phyloP scores from a whole-genome alignment of 2,888 invertebrate genomes.

The Amiota mariae region DNA sequence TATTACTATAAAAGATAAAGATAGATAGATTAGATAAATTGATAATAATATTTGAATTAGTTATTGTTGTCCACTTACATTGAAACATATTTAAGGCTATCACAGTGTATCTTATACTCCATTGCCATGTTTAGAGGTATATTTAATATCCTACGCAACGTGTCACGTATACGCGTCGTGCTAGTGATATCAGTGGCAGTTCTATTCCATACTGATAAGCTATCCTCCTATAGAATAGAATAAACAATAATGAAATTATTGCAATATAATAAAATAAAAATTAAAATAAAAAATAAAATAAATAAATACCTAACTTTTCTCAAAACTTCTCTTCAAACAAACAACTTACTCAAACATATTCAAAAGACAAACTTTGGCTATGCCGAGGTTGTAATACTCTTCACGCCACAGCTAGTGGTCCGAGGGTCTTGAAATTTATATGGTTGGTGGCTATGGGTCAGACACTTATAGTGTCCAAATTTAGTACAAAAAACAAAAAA shows the following conservation, averaged over 20 bases:
- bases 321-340: no score
- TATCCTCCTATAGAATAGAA: slow-evolving; percentile 83
- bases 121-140: slow-evolving; percentile 93
- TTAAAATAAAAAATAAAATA: not conserved
- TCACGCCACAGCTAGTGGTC: no score
- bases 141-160: slow-evolving; percentile 93
- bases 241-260: slow-evolving; percentile 3
- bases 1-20: slow-evolving; percentile 66
- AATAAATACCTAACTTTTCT: not conserved
- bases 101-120: slow-evolving; percentile 93
- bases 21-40: not conserved
- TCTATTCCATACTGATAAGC: slow-evolving; percentile 97
- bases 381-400: no score
- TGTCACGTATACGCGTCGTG: slow-evolving; percentile 94
- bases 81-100: slow-evolving; percentile 83
- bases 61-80: slow-evolving; percentile 65
- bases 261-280: slow-evolving; percentile 13
- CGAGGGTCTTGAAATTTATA: no score
- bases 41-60: no score
- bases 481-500: no score
- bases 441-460: no score
- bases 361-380: no score
- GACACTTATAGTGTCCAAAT: no score
- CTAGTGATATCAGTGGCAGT: slow-evolving; percentile 92
- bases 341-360: no score